Evolutionary conservation across 64 coral and sea anemone species (phyloP).

Genomic region (Montipora sp.): DNA sequence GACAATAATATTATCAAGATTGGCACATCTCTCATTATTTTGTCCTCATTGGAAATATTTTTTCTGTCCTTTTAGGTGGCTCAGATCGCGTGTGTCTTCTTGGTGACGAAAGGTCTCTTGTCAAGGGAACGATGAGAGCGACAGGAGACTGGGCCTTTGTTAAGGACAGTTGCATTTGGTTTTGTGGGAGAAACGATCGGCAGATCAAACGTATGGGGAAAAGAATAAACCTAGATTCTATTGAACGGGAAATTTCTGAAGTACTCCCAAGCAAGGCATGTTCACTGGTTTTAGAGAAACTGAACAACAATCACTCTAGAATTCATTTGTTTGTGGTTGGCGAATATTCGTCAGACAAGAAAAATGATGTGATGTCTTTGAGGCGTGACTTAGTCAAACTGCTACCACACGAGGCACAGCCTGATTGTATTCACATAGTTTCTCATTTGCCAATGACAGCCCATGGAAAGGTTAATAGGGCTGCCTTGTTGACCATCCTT

Average conservation of each 20-base stretch:
- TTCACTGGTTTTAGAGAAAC: constrained; percentile 47
- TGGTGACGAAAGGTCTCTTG: constrained; percentile 59
- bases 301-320: constrained; percentile 18
- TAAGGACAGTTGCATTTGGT: constrained; percentile 68
- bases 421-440: constrained; percentile 79
- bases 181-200: constrained; percentile 79
- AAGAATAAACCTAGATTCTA: constrained; percentile 66
- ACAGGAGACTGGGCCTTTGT: constrained; percentile 86
- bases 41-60: background rate
- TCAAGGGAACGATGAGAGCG: constrained; percentile 59
- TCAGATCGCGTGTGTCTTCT: constrained; percentile 79
- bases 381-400: background rate
- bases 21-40: too few species aligned
- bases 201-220: constrained; percentile 86
- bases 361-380: background rate
- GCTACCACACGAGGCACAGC: constrained; percentile 59
- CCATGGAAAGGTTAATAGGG: constrained; percentile 88
- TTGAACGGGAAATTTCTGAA: constrained; percentile 69
- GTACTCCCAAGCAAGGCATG: constrained; percentile 33
- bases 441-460: constrained; percentile 76
- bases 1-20: too few species aligned
- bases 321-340: constrained; percentile 35
- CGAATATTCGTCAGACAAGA: background rate
- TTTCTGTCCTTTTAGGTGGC: constrained; percentile 57
- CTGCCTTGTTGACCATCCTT: constrained; percentile 19